Percentiles rank a stretch among this genome's conserved stretches.
These are phyloP conservation scores for Nansenia antarctica DNA, from an alignment of 2,113 vertebrate genomes.

Conservation along the genomic window DNA sequence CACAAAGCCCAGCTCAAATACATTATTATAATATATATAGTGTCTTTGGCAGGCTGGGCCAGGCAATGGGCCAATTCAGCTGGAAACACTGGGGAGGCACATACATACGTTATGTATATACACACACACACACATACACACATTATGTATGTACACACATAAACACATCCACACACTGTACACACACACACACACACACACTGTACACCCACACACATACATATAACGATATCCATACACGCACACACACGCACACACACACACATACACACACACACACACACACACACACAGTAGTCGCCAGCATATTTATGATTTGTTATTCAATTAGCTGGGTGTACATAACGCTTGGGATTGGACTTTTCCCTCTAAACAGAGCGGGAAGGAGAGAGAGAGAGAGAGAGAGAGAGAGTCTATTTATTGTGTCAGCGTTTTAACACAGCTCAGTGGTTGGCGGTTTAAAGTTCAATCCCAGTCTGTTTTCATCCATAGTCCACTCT, in stretches of 20 bases:
- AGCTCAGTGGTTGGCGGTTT: conserved; percentile 57
- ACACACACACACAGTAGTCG: conserved; percentile 9
- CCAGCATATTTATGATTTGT: conserved; percentile 73
- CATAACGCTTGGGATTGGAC: conserved; percentile 56
- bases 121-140: too few relatives aligned
- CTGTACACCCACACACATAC: conserved; percentile 16
- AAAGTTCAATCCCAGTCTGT: conserved; percentile 61
- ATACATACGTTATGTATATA: conserved; percentile 6
- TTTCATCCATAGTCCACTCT: conserved; percentile 58
- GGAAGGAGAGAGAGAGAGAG: not conserved
- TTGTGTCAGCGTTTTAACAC: conserved; percentile 65
- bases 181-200: conserved; percentile 6
- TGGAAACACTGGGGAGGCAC: conserved; percentile 30
- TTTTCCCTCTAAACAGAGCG: not conserved
- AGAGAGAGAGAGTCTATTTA: conserved; percentile 26
- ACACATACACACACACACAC: conserved; percentile 19
- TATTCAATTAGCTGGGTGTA: conserved; percentile 77
- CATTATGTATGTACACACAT: too few relatives aligned
- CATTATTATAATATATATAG: conserved; percentile 76
- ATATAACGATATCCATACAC: too few relatives aligned
- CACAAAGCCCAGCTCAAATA: conserved; percentile 70
- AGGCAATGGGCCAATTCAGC: conserved; percentile 40
- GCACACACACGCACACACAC: conserved; percentile 1
- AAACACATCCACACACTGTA: conserved; percentile 17
- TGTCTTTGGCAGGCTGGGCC: conserved; percentile 67